Conservation (phyloP, 2,888 invertebrate species). For the Himalopsyche japonica region DNA sequence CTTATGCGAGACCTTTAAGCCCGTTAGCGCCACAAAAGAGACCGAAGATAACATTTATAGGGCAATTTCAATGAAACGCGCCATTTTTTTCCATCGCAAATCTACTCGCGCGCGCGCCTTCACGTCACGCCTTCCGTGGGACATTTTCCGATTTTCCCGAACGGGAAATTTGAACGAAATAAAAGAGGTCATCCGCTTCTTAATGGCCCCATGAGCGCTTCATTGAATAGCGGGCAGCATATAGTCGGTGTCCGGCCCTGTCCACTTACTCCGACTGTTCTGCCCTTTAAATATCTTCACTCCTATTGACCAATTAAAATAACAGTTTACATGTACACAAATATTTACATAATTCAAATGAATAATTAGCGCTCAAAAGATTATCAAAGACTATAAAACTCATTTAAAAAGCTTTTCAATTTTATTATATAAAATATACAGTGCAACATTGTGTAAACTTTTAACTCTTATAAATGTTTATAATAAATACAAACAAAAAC, state of each 20-base stretch:
- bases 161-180: slow-evolving; percentile 23
- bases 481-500: too few species aligned
- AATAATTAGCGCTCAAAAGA: too few species aligned
- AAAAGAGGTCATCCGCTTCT: slow-evolving; percentile 28
- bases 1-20: slow-evolving; percentile 5
- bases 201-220: slow-evolving; percentile 27
- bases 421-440: too few species aligned
- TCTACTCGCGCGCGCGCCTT: slow-evolving; percentile 4
- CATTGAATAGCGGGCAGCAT: slow-evolving; percentile 23
- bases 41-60: slow-evolving; percentile 14
- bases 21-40: slow-evolving; percentile 15
- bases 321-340: too few species aligned
- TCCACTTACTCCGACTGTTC: slow-evolving; percentile 14
- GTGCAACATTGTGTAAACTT: too few species aligned
- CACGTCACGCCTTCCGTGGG: slow-evolving; percentile 22
- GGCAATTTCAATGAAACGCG: slow-evolving; percentile 12
- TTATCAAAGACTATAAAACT: too few species aligned
- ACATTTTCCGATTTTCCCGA: slow-evolving; percentile 20
- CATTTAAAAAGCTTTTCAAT: too few species aligned
- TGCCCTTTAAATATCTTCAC: slow-evolving; percentile 3
- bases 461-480: too few species aligned
- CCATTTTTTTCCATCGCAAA: slow-evolving; percentile 26
- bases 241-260: not conserved
- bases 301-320: not conserved
- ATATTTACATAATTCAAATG: too few species aligned